These are phyloP conservation scores for Sebastes schlegelii DNA, from an alignment of 2,113 vertebrate genomes.

Conservation along the genomic window DNA sequence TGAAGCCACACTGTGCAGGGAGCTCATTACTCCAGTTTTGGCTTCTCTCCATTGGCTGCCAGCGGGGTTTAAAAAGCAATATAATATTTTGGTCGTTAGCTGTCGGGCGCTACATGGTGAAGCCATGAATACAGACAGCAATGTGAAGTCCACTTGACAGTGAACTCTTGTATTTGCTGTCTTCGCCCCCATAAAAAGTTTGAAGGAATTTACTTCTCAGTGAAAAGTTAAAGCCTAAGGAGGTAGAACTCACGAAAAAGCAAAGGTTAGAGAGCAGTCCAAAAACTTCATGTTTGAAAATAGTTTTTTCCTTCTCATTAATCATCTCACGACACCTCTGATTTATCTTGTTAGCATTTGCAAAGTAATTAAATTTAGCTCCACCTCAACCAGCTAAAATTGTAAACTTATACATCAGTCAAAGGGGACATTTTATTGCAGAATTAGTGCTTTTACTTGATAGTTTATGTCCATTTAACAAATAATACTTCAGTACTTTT, in stretches of 20 bases:
- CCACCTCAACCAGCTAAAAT: neutral
- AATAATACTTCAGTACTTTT: neutral
- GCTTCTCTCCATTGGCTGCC: neutral
- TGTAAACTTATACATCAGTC: neutral
- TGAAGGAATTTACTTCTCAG: neutral
- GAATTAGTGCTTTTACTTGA: neutral
- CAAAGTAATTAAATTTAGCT: neutral
- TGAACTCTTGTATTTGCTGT: neutral
- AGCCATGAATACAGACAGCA: neutral
- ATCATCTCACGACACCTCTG: neutral
- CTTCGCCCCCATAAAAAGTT: neutral
- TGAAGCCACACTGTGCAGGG: neutral
- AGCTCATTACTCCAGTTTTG: neutral
- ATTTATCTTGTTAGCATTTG: neutral
- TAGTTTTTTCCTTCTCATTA: neutral
- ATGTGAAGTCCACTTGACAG: conserved; percentile 5
- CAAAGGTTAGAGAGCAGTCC: neutral
- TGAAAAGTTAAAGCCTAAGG: neutral
- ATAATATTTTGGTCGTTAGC: neutral
- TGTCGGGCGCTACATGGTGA: neutral
- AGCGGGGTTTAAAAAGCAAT: neutral
- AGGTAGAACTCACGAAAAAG: neutral
- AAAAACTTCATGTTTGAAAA: neutral
- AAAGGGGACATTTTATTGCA: neutral
- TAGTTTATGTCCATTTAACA: neutral